phyloP scores from a whole-genome alignment of 2,888 invertebrate genomes.

The Andrena dorsata region DNA sequence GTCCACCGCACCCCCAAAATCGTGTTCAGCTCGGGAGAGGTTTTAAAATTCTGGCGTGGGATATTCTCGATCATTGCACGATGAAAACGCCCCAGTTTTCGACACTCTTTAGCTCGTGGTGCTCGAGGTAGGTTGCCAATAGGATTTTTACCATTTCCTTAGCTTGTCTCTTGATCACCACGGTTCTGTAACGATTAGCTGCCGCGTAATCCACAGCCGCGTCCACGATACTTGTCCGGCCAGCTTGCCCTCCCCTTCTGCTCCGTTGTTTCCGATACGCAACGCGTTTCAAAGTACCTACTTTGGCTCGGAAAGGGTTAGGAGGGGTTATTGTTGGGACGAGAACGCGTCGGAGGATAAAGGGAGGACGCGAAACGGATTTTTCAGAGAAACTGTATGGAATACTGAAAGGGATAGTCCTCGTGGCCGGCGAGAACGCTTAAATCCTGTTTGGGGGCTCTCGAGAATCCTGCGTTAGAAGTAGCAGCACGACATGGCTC shows the following conservation, averaged over 20 bases:
- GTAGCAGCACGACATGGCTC: conserved; percentile 71
- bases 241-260: no score
- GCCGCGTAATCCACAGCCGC: conserved; percentile 6
- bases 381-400: conserved; percentile 59
- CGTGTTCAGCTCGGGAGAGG: conserved; percentile 38
- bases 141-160: background rate
- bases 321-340: background rate
- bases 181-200: conserved; percentile 3
- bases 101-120: conserved; percentile 5
- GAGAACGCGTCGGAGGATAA: background rate
- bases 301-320: background rate
- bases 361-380: conserved; percentile 16
- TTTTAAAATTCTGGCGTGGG: conserved; percentile 47
- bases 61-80: conserved; percentile 21
- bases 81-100: conserved; percentile 22
- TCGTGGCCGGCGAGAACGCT: conserved; percentile 69
- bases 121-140: background rate
- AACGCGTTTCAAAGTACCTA: background rate
- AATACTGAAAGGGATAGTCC: conserved; percentile 66
- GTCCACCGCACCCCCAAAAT: conserved; percentile 59
- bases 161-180: conserved; percentile 26
- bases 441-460: conserved; percentile 77
- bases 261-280: background rate
- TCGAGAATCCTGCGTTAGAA: conserved; percentile 77
- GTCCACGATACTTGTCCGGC: conserved; percentile 8